Evolutionary conservation across 2,113 vertebrate genomes (phyloP).

Genomic region (human (Homo sapiens)): DNA sequence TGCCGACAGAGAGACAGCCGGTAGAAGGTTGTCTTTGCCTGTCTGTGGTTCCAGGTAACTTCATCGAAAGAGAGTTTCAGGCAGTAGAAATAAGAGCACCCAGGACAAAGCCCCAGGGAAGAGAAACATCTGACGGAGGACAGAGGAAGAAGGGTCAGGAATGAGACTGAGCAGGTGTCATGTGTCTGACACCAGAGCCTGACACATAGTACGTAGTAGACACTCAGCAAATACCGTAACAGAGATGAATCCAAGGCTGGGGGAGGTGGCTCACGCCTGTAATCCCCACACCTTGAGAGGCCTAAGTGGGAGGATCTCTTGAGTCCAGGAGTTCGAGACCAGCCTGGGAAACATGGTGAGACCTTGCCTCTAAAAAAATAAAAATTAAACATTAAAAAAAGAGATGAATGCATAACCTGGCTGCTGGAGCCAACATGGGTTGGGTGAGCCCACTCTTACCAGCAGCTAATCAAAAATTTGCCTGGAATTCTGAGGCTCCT

Average conservation of each 20-base stretch:
- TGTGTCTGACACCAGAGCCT: background rate
- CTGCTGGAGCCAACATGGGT: background rate
- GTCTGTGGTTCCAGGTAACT: background rate
- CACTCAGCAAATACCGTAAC: background rate
- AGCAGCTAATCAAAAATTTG: background rate
- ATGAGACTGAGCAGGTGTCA: background rate
- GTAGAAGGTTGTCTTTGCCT: background rate
- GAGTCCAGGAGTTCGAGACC: too few species aligned
- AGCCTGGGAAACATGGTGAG: too few species aligned
- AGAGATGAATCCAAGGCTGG: too few species aligned
- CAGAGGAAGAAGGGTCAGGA: background rate
- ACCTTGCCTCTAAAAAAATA: too few species aligned
- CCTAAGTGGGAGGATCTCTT: too few species aligned
- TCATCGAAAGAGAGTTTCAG: background rate
- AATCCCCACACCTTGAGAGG: too few species aligned
- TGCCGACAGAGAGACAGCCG: background rate
- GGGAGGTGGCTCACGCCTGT: too few species aligned
- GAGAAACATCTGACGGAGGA: background rate
- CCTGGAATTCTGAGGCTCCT: background rate
- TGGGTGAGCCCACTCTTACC: background rate
- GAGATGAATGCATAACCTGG: background rate
- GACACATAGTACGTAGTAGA: background rate
- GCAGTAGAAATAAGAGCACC: background rate
- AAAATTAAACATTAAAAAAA: background rate
- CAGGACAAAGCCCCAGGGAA: background rate